Base-by-base conservation (phyloP, 2,113 vertebrate species). In the Saccopteryx bilineata region DNA sequence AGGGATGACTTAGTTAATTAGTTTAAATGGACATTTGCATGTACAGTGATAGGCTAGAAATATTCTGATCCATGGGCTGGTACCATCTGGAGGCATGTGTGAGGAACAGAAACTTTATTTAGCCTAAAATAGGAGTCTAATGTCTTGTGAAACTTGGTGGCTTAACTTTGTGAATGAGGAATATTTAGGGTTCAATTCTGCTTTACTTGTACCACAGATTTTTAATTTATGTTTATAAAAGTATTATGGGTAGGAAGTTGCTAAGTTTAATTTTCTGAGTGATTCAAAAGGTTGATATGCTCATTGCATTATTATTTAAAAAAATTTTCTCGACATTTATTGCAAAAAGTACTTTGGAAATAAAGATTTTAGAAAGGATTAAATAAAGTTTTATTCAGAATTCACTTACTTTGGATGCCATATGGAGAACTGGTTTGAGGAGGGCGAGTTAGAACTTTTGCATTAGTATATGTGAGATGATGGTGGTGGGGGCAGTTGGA, bases 151-250 rank as follows among this genome's bases (percentile, higher is more conserved):
- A 82, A 68, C 28, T 33, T 85, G 63, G 46, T 90, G 69, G 48
- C 7, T 71, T 39, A 78, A 65, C 21, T 76, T 81, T 78, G 52
- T 82, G 18, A 23, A 65, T 33, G 18, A 78, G 26, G 66, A 87
- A 92, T 84, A 76, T 66, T 66, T 81, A 80, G 52, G 71, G 69
- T 82, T 23, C 54, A 39, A 0, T 65, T 82, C 52, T 66, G 39
- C 39, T 85, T 90, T 74, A 48, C 65, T 88, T 94, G 2, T 74
- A 84, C 28, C 23, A 83, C 46, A 82, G 19, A 56, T 58, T 65
- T 39, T 82, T 78, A 78, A 76, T 79, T 91, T 11, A 48, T 24
- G 12, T 84, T 76, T 87, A 60, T 68, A 83, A 91, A 94, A 91
- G n/a, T 71, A 54, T 69, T 46, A 26, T 63, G n/a, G 46, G 56